These are phyloP conservation scores for Glyphotaelius pellucidus DNA, from an alignment of 2,888 invertebrate species.

Conservation along the genomic window DNA sequence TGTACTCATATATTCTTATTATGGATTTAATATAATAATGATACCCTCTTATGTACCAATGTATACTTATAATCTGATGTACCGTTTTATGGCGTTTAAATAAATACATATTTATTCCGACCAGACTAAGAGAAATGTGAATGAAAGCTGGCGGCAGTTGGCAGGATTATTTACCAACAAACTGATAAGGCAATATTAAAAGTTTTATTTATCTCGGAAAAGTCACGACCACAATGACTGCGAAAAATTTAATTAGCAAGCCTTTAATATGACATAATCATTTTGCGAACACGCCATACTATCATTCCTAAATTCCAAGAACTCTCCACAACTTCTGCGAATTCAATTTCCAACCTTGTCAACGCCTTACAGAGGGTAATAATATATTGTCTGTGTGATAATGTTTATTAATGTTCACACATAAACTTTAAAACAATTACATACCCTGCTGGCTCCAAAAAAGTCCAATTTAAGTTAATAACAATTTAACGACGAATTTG, in stretches of 20 bases:
- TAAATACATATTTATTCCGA: too few relatives aligned
- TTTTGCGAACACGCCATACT: neutral
- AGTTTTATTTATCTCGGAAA: neutral
- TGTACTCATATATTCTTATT: too few relatives aligned
- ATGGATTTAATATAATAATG: too few relatives aligned
- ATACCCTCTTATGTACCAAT: too few relatives aligned
- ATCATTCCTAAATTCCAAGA: neutral
- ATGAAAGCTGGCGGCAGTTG: too few relatives aligned
- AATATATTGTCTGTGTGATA: neutral
- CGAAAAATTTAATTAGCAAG: neutral
- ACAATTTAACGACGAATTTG: neutral
- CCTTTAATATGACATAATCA: neutral
- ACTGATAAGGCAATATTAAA: neutral
- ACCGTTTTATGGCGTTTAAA: too few relatives aligned
- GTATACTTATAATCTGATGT: too few relatives aligned
- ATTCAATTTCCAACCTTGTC: neutral
- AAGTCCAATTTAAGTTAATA: neutral
- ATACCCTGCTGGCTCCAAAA: neutral
- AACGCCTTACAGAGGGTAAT: neutral
- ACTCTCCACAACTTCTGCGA: neutral
- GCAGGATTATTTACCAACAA: too few relatives aligned
- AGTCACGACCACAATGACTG: neutral
- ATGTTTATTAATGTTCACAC: neutral
- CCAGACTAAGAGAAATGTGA: too few relatives aligned
- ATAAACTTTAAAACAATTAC: neutral